A percentile compares a stretch with the other conserved stretches of the same genome.
Conservation (phyloP, 92 coral and sea anemone species). For the Parazoanthus atlanticus region DNA sequence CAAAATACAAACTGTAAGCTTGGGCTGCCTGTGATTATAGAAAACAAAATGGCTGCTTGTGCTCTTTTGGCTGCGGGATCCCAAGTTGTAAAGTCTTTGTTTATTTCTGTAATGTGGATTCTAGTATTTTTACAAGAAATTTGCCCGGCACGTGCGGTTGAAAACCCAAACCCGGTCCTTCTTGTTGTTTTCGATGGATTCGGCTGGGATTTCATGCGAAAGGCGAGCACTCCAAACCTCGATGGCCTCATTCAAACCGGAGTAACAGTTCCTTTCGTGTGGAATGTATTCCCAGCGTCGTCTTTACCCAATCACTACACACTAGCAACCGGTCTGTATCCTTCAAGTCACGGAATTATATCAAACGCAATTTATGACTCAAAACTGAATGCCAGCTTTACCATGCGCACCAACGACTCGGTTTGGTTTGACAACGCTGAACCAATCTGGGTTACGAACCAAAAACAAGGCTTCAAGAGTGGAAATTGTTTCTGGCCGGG, state of each 20-base stretch:
- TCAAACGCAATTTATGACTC: constrained; percentile 77
- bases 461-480: constrained; percentile 69
- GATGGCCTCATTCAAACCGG: constrained; percentile 59
- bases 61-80: too few species aligned
- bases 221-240: constrained; percentile 63
- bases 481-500: constrained; percentile 83
- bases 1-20: too few species aligned
- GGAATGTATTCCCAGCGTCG: constrained; percentile 82
- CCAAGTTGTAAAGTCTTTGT: not conserved
- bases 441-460: constrained; percentile 89
- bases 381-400: constrained; percentile 52
- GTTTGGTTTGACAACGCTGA: constrained; percentile 81
- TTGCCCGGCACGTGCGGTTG: not conserved
- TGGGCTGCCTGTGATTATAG: too few species aligned
- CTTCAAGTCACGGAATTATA: constrained; percentile 88
- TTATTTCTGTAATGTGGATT: not conserved
- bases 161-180: constrained; percentile 50
- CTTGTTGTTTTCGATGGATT: constrained; percentile 87
- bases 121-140: not conserved
- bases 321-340: constrained; percentile 83
- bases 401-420: constrained; percentile 68
- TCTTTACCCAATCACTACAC: constrained; percentile 95
- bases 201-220: constrained; percentile 84
- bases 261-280: constrained; percentile 66
- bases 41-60: too few species aligned